Evolutionary conservation across 2,113 vertebrate genomes (phyloP).

Genomic region (Mobula birostris): DNA sequence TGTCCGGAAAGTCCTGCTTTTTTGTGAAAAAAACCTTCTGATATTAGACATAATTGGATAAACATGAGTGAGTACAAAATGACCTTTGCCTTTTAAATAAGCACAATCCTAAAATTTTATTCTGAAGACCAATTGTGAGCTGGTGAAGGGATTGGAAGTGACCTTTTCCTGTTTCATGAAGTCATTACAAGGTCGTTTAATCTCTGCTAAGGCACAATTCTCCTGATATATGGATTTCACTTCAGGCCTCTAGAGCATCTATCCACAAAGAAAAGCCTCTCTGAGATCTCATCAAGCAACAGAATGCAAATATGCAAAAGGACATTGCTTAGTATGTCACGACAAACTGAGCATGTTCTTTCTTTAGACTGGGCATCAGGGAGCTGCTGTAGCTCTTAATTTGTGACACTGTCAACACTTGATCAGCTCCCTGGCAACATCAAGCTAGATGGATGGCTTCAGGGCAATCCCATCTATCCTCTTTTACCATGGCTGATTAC

Average conservation of each 20-base stretch:
- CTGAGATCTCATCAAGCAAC: neutral
- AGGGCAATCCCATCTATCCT: neutral
- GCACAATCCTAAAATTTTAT: neutral
- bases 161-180: neutral
- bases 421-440: neutral
- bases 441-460: slow-evolving; percentile 3
- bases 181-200: neutral
- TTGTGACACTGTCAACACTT: neutral
- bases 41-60: neutral
- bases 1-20: neutral
- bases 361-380: neutral
- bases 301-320: neutral
- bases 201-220: neutral
- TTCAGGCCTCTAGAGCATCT: neutral
- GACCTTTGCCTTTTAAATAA: neutral
- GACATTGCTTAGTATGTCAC: neutral
- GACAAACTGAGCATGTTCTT: neutral
- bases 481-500: neutral
- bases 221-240: neutral
- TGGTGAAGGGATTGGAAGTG: neutral
- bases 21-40: too few species aligned
- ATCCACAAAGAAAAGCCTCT: neutral
- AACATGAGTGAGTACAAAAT: neutral
- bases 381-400: neutral
- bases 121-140: neutral